Base-by-base conservation (phyloP, 2,888 invertebrate genomes). In the Polietes domitor region DNA sequence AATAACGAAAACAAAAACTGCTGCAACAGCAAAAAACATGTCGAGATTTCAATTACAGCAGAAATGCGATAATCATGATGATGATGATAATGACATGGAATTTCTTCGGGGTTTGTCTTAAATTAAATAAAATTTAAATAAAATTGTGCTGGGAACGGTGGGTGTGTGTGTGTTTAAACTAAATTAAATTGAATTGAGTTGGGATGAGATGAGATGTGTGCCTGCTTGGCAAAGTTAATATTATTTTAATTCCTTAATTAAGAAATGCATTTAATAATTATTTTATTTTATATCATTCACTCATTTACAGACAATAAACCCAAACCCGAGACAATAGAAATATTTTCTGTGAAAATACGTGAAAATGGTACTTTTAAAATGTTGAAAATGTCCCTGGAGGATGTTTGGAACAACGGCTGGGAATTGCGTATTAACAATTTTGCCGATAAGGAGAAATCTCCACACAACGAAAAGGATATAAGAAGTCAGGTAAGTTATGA, bases 361-460 rank as follows among this genome's bases (percentile, higher is more conserved):
- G 90, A 91, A 81, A 92, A 91, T 87, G 94, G 94, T 86, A 94
- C 94, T 92, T 91, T 91, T 80, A 94, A 94, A 90, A 93, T 95
- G 87, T 92, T 94, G 86, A 94, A 93, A 91, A 94, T 94, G 87
- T 93, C 94, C 85, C 91, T 96, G 89, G 92, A 94, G 89, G 94
- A 95, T 86, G 95, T 95, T 90, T 96, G 96, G 96, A 94, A 94
- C 88, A 93, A 94, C 88, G 94, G 94, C 88, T 94, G 94, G 87
- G 94, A 94, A 88, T 93, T 96, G 89, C 93, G 95, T 87, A 96
- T 96, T 89, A 95, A 95, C 92, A 96, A 96, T 89, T 94, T 95
- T 88, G 94, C 94, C 87, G 96, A 96, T 91, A 95, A 95, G 89
- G 94, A 94, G 89, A 95, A 95, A 90, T 93, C 93, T 71, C 94